These are phyloP conservation scores for Ophion ventricosus DNA, from an alignment of 2,888 invertebrate species.

Conservation along the genomic window DNA sequence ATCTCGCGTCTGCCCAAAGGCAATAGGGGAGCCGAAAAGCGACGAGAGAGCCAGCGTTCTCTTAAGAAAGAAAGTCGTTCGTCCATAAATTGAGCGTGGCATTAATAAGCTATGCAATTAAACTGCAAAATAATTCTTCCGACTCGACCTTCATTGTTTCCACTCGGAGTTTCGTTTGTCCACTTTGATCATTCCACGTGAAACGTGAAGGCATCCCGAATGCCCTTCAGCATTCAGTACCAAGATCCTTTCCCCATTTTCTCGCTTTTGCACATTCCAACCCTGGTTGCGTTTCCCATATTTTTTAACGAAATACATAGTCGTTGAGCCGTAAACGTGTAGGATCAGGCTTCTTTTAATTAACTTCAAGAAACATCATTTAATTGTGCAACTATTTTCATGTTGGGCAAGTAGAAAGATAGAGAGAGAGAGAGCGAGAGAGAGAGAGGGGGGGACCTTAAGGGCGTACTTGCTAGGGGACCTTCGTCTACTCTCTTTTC, in stretches of 20 bases:
- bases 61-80: slow-evolving; percentile 24
- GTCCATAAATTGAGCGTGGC: neutral
- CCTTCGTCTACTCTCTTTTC: slow-evolving; percentile 3
- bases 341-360: slow-evolving; percentile 73
- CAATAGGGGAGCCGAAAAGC: neutral
- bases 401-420: slow-evolving; percentile 8
- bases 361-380: slow-evolving; percentile 78
- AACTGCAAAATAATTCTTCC: slow-evolving; percentile 77
- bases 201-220: slow-evolving; percentile 25
- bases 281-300: slow-evolving; percentile 47
- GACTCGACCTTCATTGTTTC: slow-evolving; percentile 44
- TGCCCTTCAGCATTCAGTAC: slow-evolving; percentile 41
- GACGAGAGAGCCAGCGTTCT: neutral
- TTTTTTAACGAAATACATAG: slow-evolving; percentile 8
- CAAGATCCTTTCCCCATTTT: slow-evolving; percentile 17
- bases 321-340: neutral
- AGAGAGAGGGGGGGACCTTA: slow-evolving; percentile 6
- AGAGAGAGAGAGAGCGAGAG: neutral
- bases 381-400: slow-evolving; percentile 76
- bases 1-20: neutral
- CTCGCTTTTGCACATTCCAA: slow-evolving; percentile 31
- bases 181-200: slow-evolving; percentile 1
- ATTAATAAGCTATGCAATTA: slow-evolving; percentile 75
- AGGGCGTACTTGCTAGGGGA: neutral
- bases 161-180: slow-evolving; percentile 23